Evolutionary conservation across 2,888 invertebrate genomes (phyloP).

Genomic region (Mallateleia sp.): DNA sequence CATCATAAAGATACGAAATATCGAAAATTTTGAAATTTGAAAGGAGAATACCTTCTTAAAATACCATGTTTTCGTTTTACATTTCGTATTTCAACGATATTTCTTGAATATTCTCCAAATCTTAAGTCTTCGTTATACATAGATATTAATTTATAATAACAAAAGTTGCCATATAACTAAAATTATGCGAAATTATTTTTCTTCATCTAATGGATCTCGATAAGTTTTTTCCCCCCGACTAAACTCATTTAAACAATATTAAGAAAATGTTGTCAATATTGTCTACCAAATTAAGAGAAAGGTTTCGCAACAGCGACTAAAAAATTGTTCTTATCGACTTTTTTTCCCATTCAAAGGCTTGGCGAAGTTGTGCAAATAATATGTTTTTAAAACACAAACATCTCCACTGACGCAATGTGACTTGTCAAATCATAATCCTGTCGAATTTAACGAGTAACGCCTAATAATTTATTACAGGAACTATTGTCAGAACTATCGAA

Average conservation of each 20-base stretch:
- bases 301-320: slow-evolving; percentile 6
- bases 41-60: too few relatives aligned
- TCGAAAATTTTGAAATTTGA: too few relatives aligned
- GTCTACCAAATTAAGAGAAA: slow-evolving; percentile 31
- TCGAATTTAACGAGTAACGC: neutral
- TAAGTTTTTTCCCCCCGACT: neutral
- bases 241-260: slow-evolving; percentile 42
- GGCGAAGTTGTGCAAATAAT: neutral
- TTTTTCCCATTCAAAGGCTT: neutral
- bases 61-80: too few relatives aligned
- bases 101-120: too few relatives aligned
- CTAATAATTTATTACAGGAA: neutral
- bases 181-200: slow-evolving; percentile 19
- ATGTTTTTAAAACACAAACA: neutral
- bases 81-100: too few relatives aligned
- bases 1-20: too few relatives aligned
- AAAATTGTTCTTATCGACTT: neutral
- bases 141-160: neutral
- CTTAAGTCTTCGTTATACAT: too few relatives aligned
- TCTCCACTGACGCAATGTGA: neutral
- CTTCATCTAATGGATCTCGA: neutral
- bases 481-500: slow-evolving; percentile 19
- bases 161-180: neutral
- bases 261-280: slow-evolving; percentile 7
- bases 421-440: slow-evolving; percentile 8